A percentile compares a stretch with the other conserved stretches of the same genome.
These are phyloP conservation scores for Drosophila lacteicornis DNA, from an alignment of 1,140 invertebrate genomes.

Conservation along the genomic window DNA sequence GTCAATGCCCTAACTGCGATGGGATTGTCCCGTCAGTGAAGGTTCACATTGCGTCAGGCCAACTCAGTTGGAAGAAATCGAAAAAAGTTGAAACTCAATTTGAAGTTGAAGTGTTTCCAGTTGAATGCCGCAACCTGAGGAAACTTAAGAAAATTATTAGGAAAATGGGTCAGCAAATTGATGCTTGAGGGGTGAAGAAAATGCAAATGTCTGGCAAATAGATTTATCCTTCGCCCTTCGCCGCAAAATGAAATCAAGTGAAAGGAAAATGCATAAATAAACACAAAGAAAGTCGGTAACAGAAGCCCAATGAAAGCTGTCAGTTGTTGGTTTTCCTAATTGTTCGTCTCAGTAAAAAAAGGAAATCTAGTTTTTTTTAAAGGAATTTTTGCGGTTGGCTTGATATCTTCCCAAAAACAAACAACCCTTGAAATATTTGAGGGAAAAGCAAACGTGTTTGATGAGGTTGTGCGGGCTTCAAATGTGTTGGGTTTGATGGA, in stretches of 20 bases:
- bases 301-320: constrained; percentile 48
- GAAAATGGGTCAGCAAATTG: constrained; percentile 73
- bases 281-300: constrained; percentile 53
- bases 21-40: constrained; percentile 21
- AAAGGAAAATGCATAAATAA: constrained; percentile 76
- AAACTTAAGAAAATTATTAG: constrained; percentile 67
- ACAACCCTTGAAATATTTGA: constrained; percentile 46
- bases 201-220: constrained; percentile 71
- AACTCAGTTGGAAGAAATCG: constrained; percentile 63
- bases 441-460: constrained; percentile 39
- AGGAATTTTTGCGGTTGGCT: constrained; percentile 48
- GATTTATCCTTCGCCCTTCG: constrained; percentile 21
- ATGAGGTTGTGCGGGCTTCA: background rate
- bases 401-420: constrained; percentile 19
- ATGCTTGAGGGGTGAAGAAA: constrained; percentile 32
- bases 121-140: constrained; percentile 41
- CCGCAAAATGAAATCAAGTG: constrained; percentile 78
- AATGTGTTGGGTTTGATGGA: constrained; percentile 25
- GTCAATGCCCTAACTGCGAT: constrained; percentile 46
- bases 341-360: constrained; percentile 34
- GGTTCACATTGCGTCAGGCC: constrained; percentile 46
- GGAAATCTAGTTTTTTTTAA: constrained; percentile 51
- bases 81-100: constrained; percentile 33
- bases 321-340: constrained; percentile 60
- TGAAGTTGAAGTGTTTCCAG: constrained; percentile 69